Evolutionary conservation across 2,888 invertebrate species (phyloP).

Genomic region (Saturnia japonica): DNA sequence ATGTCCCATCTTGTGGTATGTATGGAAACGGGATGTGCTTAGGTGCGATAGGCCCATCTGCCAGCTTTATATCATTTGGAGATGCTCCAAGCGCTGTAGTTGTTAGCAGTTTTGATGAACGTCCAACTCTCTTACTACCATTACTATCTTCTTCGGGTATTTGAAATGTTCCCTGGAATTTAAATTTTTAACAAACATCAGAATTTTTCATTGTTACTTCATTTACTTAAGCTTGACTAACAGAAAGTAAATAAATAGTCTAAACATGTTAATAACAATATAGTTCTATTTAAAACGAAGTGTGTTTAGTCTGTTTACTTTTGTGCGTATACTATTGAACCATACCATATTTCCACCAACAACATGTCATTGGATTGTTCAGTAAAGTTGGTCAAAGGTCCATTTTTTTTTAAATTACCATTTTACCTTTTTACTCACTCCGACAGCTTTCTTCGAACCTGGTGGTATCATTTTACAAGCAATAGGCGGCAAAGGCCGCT

Average conservation of each 20-base stretch:
- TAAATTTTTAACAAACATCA: neutral
- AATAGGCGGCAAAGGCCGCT: slow-evolving; percentile 70
- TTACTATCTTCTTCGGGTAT: slow-evolving; percentile 63
- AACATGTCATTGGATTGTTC: neutral
- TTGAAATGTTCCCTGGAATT: slow-evolving; percentile 49
- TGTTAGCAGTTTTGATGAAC: slow-evolving; percentile 49
- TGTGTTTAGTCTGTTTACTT: neutral
- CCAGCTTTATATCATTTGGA: slow-evolving; percentile 50
- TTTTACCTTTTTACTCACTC: slow-evolving; percentile 61
- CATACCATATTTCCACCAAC: neutral
- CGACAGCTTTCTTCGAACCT: slow-evolving; percentile 65
- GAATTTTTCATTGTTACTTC: neutral
- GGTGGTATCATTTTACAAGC: slow-evolving; percentile 74
- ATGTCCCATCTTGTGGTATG: slow-evolving; percentile 89
- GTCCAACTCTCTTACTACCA: slow-evolving; percentile 56
- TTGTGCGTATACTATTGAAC: neutral
- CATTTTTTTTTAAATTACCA: neutral
- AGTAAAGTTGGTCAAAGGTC: slow-evolving; percentile 17
- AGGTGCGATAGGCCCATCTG: slow-evolving; percentile 81
- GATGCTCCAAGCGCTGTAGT: slow-evolving; percentile 34
- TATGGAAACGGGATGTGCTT: slow-evolving; percentile 92
- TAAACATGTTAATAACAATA: neutral
- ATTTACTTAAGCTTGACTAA: neutral
- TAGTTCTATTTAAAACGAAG: neutral
- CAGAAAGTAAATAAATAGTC: neutral